Conservation (phyloP, 1,140 invertebrate genomes). For the Cataglyphis hispanica region DNA sequence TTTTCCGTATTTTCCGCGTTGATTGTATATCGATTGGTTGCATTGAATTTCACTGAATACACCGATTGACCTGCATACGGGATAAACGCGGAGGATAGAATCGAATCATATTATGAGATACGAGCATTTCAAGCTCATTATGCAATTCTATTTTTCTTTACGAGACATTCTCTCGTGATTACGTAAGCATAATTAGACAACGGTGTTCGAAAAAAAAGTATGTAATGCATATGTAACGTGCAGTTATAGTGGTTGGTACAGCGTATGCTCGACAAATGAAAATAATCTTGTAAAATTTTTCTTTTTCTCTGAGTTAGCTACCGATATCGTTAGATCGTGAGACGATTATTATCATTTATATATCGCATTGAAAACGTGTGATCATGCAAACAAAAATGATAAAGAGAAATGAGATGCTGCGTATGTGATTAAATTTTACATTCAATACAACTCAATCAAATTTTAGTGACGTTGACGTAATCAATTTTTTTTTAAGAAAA, state of each 20-base stretch:
- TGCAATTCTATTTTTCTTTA: conserved; percentile 38
- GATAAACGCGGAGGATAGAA: neutral
- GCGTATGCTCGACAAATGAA: conserved; percentile 18
- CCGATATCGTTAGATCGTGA: neutral
- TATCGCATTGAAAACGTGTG: neutral
- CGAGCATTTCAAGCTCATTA: conserved; percentile 4
- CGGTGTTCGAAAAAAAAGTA: conserved; percentile 52
- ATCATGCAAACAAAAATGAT: neutral
- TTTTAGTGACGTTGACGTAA: neutral
- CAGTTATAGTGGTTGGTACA: neutral
- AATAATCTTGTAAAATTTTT: conserved; percentile 39
- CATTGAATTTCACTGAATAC: conserved; percentile 41
- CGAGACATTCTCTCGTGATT: conserved; percentile 17
- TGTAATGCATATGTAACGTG: conserved; percentile 46
- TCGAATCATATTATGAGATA: neutral
- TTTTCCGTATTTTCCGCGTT: conserved; percentile 26
- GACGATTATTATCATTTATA: neutral
- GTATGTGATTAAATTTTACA: neutral
- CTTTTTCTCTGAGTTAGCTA: neutral
- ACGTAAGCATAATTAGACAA: conserved; percentile 25
- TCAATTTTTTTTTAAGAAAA: neutral
- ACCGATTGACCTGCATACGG: neutral
- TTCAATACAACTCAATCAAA: neutral
- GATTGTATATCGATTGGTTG: conserved; percentile 1
- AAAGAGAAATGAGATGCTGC: neutral